Base-by-base conservation (phyloP, 2,113 vertebrate genomes). In the Bagarius yarrelli region DNA sequence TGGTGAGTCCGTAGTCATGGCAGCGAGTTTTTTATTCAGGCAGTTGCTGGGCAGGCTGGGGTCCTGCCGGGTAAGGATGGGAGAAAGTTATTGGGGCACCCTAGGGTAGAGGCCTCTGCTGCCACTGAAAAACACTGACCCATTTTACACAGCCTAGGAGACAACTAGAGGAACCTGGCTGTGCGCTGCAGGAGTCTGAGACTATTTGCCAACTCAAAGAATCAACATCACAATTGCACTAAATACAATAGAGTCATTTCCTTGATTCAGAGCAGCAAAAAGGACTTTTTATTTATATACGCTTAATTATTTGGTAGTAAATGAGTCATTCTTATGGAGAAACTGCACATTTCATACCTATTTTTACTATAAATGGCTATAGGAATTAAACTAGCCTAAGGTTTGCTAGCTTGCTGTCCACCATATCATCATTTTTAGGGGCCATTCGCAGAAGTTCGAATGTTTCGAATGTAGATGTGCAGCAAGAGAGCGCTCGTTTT, bases 11-110 rank as follows among this genome's bases (percentile, higher is more conserved):
- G 90, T 93, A 90, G 85, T 89, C 90, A 92, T 92, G 90, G 90
- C 80, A 90, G 87, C 89, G 2, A 77, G 67, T 87, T 91, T 93
- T 91, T 93, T 85, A 90, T 91, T 90, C 92, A 85, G 91, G 91
- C 92, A 85, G 90, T 87, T 89, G 86, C 86, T 86, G 76, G 84
- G 89, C 85, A 87, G 80, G 86, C 87, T 66, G 69, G 86, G 91
- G 91, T 93, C 91, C 93, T 92, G 91, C 91, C 78, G 89, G 75
- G 91, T 88, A 85, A 89, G 88, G 85, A 69, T 80, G 87, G 89
- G 86, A 90, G 89, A 83, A 79, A 87, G 89, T 88, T 89, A 87
- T 88, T 89, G 89, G 89, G 80, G 87, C 90, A 85, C 89, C 72
- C 84, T 87, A 25, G 89, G 90, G 85, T 86, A 86, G 80, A 75